Conservation (phyloP, 1,140 invertebrate species). For the Aphelinus certus region DNA sequence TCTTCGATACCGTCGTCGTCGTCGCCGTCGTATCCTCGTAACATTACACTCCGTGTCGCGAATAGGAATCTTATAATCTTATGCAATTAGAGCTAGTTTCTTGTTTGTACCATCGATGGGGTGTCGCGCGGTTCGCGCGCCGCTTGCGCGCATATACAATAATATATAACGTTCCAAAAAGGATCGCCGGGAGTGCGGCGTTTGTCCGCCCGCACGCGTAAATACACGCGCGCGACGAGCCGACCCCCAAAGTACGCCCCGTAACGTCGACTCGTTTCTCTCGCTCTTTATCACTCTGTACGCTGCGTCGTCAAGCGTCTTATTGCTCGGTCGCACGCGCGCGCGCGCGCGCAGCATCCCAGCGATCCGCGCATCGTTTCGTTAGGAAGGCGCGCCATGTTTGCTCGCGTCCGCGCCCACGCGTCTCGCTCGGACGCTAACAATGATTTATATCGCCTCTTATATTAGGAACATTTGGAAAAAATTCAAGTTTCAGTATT, state of each 20-base stretch:
- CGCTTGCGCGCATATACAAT: not conserved
- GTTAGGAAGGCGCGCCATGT: conserved; percentile 21
- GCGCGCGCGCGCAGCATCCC: not conserved
- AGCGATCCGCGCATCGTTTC: conserved; percentile 26
- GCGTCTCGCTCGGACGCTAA: conserved; percentile 16
- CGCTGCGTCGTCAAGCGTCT: not conserved
- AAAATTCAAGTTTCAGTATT: conserved; percentile 34
- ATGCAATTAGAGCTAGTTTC: conserved; percentile 39
- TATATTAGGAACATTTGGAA: conserved; percentile 40
- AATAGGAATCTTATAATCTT: conserved; percentile 40
- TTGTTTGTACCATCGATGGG: conserved; percentile 38
- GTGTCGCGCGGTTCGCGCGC: conserved; percentile 3
- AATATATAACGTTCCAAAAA: conserved; percentile 15
- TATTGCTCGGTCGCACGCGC: conserved; percentile 14
- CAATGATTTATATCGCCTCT: conserved; percentile 32
- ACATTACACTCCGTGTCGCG: too few relatives aligned
- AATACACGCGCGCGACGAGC: not conserved
- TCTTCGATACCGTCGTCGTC: not conserved
- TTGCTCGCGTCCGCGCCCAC: not conserved
- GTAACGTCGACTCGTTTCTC: conserved; percentile 11
- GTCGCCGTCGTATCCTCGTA: conserved; percentile 2
- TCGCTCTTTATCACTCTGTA: conserved; percentile 22
- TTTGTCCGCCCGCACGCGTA: not conserved
- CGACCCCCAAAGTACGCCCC: not conserved
- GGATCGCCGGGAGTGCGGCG: conserved; percentile 29